Base-by-base conservation (phyloP, 2,113 vertebrate genomes). In the Malurus elegans region DNA sequence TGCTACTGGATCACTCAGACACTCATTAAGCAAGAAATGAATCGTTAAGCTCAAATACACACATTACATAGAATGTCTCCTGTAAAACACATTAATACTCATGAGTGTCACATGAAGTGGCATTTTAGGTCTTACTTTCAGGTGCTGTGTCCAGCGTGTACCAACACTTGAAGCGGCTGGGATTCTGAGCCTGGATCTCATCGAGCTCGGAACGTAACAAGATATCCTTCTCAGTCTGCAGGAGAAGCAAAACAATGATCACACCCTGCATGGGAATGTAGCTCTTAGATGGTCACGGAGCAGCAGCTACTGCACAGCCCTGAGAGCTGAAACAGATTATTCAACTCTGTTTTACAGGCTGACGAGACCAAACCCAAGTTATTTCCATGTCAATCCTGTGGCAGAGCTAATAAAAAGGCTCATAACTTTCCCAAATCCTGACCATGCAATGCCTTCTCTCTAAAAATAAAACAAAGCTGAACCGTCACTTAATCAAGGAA, bases 191-290 rank as follows among this genome's bases (percentile, higher is more conserved):
- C 94, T 97, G 96, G 69, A 99, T 97, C 54, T 99, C 99, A 48
- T 99, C 99, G 86, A 99, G 97, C 96, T 99, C 99, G 0, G 98
- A 90, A 6, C 98, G 98, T 42, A 99, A 88, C 94, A 99, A 97
- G 91, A 99, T 99, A 92, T 99, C 99, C 93, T 99, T 99, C 97
- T 99, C 99, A 0, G 98, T 98, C 99, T 99, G 98, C 18, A 32
- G 78, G 79, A 21, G 29, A 70, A 84, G 36, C 24, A 74, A 70
- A 90, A 45, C 60, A 60, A 4, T 8, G 0, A 72, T 86, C 83
- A 95, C 1, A 4, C 31, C 70, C 66, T 73, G 80, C 64, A 24
- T 20, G 29, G 10, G 7, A 56, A 12, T 16, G 32, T 23, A 75
- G 61, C 32, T 42, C 45, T 75, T 81, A 38, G 15, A 26, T 3